phyloP scores from a whole-genome alignment of 2,113 vertebrate species.

The Nesoenas mayeri region DNA sequence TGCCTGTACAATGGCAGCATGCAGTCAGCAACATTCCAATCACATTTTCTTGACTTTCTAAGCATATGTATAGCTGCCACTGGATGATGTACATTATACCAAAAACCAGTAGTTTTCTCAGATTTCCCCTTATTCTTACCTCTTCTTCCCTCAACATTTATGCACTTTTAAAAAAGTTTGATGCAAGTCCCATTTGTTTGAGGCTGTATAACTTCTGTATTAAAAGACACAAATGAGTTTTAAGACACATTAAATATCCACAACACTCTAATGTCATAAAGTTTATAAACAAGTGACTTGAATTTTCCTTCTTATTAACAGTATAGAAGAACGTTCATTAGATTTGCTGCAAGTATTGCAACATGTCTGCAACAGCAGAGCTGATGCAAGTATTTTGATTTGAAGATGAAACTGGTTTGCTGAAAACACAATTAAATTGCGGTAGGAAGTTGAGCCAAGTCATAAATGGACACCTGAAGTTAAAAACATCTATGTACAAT shows the following conservation, averaged over 20 bases:
- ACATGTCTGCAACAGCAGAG: not conserved
- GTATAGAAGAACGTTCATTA: not conserved
- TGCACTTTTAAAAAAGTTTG: not conserved
- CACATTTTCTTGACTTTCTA: not conserved
- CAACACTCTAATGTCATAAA: not conserved
- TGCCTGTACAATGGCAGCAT: not conserved
- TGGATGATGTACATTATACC: not conserved
- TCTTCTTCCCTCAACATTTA: not conserved
- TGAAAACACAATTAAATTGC: not conserved
- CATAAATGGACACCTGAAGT: not conserved
- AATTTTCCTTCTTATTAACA: not conserved
- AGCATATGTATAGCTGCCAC: fast-evolving
- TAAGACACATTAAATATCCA: not conserved
- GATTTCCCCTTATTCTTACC: not conserved
- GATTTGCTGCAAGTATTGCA: not conserved
- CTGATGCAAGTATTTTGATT: not conserved
- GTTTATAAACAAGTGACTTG: not conserved
- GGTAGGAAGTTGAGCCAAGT: not conserved
- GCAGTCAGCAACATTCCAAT: not conserved
- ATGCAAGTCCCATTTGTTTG: not conserved
- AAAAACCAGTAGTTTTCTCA: not conserved
- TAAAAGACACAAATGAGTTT: not conserved
- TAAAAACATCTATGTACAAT: not conserved
- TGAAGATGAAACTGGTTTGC: not conserved
- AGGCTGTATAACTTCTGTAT: not conserved